Percentiles rank a stretch among this genome's conserved stretches.
Evolutionary conservation across 2,888 invertebrate genomes (phyloP).

Genomic region (Leptinotarsa tumamoca): DNA sequence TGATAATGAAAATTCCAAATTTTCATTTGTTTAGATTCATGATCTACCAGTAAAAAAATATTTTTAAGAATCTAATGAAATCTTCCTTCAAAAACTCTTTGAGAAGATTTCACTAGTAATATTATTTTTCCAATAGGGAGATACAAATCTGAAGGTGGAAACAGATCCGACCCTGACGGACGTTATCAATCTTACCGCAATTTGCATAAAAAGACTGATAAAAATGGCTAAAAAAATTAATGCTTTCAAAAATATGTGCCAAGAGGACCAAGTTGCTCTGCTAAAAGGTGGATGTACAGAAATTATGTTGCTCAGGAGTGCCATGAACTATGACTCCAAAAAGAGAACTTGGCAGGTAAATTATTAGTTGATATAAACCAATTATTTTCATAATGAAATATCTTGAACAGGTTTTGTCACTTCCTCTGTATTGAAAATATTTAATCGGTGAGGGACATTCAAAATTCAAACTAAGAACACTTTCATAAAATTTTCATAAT

Average conservation of each 20-base stretch:
- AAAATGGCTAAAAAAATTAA: constrained; percentile 88
- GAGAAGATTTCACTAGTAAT: not conserved
- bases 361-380: constrained; percentile 1
- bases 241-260: constrained; percentile 93
- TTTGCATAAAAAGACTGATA: constrained; percentile 88
- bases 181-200: constrained; percentile 90
- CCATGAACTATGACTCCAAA: constrained; percentile 90
- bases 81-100: too few relatives aligned
- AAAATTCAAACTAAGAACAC: too few relatives aligned
- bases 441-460: too few relatives aligned
- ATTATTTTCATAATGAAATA: not conserved
- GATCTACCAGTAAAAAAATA: too few relatives aligned
- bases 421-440: too few relatives aligned
- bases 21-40: too few relatives aligned
- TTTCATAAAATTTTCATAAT: too few relatives aligned
- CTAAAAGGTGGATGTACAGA: constrained; percentile 96
- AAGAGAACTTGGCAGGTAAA: constrained; percentile 90
- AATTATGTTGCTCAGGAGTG: constrained; percentile 94
- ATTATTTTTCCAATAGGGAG: not conserved
- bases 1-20: too few relatives aligned
- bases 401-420: too few relatives aligned
- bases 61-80: too few relatives aligned
- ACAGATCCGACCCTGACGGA: constrained; percentile 80
- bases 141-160: constrained; percentile 55
- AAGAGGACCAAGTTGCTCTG: constrained; percentile 90